Evolutionary conservation across 2,113 vertebrate species (phyloP), one percentile per base, ranked within the genome.

Genomic region (Formicarius rufipectus): DNA sequence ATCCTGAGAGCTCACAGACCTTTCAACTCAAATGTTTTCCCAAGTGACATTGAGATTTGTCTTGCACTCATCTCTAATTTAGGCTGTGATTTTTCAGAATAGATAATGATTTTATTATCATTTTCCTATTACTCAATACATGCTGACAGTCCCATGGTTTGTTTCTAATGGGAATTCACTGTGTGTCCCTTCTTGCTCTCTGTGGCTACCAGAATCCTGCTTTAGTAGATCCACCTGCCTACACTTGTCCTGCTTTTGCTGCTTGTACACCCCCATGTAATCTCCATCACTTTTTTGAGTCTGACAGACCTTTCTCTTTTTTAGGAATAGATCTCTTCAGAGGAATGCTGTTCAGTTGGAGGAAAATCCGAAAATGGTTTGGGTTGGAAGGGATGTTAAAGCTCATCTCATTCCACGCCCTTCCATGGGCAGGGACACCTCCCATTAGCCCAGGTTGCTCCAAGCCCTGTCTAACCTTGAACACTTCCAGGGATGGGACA

Each of bases 381-480:
- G 14, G 5, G 6, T 27, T 83, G 47, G 78, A 53, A 89, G 9
- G 7, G 30, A 62, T 24, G 11, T 47, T 12, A 40, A 53, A 62
- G 9, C 19, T 3, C 13, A 17, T 45, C 53, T 4, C 1, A 2
- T 75, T 3, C n/a, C 47, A 35, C 16, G 6, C 39, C 37, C 11
- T 20, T 0, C 45, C 39, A 7, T 40, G 33, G 45, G 12, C 45
- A 82, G 62, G 33, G 45, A 40, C 39, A 35, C 39, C 16, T 82
- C 0, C 30, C 71, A 55, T 40, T 21, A 0, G 14, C n/a, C n/a
- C 78, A 83, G 55, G 45, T 0, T 68, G 39, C 69, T 35, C 30
- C 69, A 2, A 37, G 15, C 19, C 45, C 40, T 0, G 0, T 30
- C n/a, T 78, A 76, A 0, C 69, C 33, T 74, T 44, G 68, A 44